Percentiles rank a stretch among this genome's conserved stretches.
Evolutionary conservation across 2,797 vertebrate genomes (phyloP).

Genomic region (Peromyscus melanophrys): DNA sequence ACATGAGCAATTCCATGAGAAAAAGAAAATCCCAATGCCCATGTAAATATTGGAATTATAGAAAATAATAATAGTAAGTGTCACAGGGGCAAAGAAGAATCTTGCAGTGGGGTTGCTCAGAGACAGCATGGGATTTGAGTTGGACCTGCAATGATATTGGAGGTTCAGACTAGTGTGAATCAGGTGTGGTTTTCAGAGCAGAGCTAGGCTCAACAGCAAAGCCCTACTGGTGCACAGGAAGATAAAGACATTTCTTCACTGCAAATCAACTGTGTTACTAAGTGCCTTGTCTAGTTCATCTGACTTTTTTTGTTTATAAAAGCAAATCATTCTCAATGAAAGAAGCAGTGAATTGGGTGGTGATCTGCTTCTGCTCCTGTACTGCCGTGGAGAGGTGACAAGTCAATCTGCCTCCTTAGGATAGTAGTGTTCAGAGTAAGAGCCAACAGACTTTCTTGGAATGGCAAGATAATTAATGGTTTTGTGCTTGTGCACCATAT

Average conservation of each 20-base stretch:
- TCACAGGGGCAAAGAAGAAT: background rate
- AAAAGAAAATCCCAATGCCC: slow-evolving; percentile 1
- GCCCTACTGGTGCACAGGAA: background rate
- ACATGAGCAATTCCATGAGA: background rate
- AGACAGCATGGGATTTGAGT: background rate
- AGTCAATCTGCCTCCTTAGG: background rate
- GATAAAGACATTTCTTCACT: background rate
- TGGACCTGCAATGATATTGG: background rate
- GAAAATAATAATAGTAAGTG: background rate
- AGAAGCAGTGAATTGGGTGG: background rate
- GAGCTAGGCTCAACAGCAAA: background rate
- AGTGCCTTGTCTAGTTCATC: background rate
- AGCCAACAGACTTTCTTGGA: background rate
- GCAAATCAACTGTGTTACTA: background rate
- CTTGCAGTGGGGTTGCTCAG: background rate
- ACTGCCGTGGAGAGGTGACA: background rate
- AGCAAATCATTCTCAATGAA: slow-evolving; percentile 1
- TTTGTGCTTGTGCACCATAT: background rate
- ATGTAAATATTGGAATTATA: background rate
- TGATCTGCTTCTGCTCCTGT: background rate
- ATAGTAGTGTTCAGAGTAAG: background rate
- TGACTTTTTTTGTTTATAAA: background rate
- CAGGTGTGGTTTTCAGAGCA: background rate
- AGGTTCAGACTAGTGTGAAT: background rate
- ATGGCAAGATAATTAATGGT: background rate